A percentile compares a stretch with the other conserved stretches of the same genome.
phyloP scores from a whole-genome alignment of 2,888 invertebrate genomes.

The Lobophora halterata region DNA sequence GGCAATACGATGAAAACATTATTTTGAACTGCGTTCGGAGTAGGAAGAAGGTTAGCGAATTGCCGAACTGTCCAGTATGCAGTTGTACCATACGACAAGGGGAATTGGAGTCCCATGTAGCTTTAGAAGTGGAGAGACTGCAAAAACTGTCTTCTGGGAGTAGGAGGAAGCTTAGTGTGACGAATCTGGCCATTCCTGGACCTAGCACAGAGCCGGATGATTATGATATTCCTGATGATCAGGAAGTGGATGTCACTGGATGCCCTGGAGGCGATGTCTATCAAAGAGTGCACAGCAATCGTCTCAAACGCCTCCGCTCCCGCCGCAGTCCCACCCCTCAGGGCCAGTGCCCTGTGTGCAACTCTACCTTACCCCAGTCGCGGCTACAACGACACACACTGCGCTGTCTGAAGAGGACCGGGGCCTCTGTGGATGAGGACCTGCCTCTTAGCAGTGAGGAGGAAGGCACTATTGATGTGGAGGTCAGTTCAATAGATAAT shows the following conservation, averaged over 20 bases:
- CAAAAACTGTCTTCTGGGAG: conserved; percentile 58
- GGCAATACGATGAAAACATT: conserved; percentile 64
- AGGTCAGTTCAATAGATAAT: conserved; percentile 63
- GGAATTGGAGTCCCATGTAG: conserved; percentile 91
- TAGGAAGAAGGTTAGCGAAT: conserved; percentile 83
- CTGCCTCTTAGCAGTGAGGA: conserved; percentile 77
- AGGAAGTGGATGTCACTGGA: conserved; percentile 63
- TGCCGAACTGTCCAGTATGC: conserved; percentile 93
- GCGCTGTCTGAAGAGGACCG: conserved; percentile 76
- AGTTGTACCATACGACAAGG: conserved; percentile 90
- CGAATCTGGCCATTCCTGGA: conserved; percentile 48
- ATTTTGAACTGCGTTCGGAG: conserved; percentile 76
- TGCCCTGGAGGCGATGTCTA: conserved; percentile 72
- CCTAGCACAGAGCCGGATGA: conserved; percentile 47
- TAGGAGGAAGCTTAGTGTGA: conserved; percentile 63
- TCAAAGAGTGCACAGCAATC: conserved; percentile 66
- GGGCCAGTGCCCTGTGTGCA: conserved; percentile 91
- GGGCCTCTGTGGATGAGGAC: conserved; percentile 79
- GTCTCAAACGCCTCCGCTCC: conserved; percentile 59
- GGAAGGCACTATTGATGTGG: conserved; percentile 91
- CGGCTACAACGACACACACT: conserved; percentile 87
- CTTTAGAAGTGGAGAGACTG: conserved; percentile 84
- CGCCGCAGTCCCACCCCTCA: conserved; percentile 66
- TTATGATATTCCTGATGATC: conserved; percentile 47
- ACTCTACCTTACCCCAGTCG: conserved; percentile 81